Conservation (phyloP, 1,140 invertebrate species). For the Drosophila carrolli region DNA sequence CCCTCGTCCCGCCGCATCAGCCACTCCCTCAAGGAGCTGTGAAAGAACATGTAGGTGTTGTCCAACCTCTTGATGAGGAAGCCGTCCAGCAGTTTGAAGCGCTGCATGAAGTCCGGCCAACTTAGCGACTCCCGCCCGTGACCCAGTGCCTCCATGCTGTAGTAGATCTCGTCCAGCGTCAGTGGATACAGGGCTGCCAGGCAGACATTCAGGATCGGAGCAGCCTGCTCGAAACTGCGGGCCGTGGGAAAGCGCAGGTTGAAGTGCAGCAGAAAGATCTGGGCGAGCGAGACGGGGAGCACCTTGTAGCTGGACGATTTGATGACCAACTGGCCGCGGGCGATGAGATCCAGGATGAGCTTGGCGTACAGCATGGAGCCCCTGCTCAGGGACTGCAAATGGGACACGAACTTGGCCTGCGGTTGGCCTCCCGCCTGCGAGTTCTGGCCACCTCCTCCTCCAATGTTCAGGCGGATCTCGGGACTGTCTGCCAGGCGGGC, state of each 20-base stretch:
- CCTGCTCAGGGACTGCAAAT: constrained; percentile 92
- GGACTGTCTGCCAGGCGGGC: constrained; percentile 91
- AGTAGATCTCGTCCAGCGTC: constrained; percentile 95
- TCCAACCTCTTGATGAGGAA: constrained; percentile 95
- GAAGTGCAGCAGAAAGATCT: constrained; percentile 97
- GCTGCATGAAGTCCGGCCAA: constrained; percentile 95
- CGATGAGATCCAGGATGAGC: constrained; percentile 96
- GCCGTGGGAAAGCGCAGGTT: constrained; percentile 96
- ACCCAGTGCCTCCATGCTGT: constrained; percentile 95
- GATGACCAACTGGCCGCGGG: constrained; percentile 95
- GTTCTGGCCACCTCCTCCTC: constrained; percentile 51
- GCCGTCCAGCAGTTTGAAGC: constrained; percentile 92
- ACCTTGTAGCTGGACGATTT: constrained; percentile 97
- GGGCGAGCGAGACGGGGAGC: constrained; percentile 94
- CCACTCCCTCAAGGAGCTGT: constrained; percentile 98
- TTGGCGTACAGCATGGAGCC: constrained; percentile 97
- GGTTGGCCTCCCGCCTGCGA: constrained; percentile 85
- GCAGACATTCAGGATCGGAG: constrained; percentile 94
- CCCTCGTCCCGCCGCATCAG: constrained; percentile 95
- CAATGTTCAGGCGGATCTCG: constrained; percentile 93
- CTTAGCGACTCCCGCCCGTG: constrained; percentile 88
- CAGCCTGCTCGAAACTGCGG: constrained; percentile 95
- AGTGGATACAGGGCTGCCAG: constrained; percentile 95
- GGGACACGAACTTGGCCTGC: constrained; percentile 91
- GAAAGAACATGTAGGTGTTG: constrained; percentile 98